Conservation (phyloP, 2,888 invertebrate species). For the Lampropteryx suffumata region DNA sequence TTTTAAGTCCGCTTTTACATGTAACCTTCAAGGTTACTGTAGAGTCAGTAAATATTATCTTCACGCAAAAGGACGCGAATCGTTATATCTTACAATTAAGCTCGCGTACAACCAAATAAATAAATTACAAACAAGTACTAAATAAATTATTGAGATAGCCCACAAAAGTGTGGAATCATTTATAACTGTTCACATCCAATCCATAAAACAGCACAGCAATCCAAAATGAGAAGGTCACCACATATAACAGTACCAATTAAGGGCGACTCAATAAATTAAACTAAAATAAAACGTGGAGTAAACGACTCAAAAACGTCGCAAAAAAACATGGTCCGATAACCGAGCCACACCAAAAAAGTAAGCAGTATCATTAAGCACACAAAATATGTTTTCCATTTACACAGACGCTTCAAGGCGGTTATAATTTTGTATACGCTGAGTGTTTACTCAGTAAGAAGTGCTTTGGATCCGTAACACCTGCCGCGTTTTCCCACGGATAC, state of each 20-base stretch:
- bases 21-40: background rate
- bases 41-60: conserved; percentile 5
- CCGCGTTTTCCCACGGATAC: conserved; percentile 77
- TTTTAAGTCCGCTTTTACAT: conserved; percentile 5
- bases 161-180: conserved; percentile 35
- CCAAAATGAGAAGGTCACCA: conserved; percentile 56
- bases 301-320: conserved; percentile 60
- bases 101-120: conserved; percentile 13
- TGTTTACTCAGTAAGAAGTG: conserved; percentile 83
- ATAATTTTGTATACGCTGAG: conserved; percentile 81
- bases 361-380: conserved; percentile 82
- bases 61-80: conserved; percentile 7
- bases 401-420: conserved; percentile 79
- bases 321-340: conserved; percentile 72
- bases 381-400: conserved; percentile 83
- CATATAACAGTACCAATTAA: conserved; percentile 70
- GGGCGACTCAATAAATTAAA: conserved; percentile 66
- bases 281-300: conserved; percentile 61
- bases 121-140: conserved; percentile 18
- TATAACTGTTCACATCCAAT: conserved; percentile 37
- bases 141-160: conserved; percentile 33
- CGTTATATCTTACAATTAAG: conserved; percentile 3
- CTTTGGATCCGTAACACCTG: conserved; percentile 80
- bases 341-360: conserved; percentile 73
- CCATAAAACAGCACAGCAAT: conserved; percentile 38